Conservation (phyloP, 2,797 vertebrate genomes). For the Darevskia nairensis region DNA sequence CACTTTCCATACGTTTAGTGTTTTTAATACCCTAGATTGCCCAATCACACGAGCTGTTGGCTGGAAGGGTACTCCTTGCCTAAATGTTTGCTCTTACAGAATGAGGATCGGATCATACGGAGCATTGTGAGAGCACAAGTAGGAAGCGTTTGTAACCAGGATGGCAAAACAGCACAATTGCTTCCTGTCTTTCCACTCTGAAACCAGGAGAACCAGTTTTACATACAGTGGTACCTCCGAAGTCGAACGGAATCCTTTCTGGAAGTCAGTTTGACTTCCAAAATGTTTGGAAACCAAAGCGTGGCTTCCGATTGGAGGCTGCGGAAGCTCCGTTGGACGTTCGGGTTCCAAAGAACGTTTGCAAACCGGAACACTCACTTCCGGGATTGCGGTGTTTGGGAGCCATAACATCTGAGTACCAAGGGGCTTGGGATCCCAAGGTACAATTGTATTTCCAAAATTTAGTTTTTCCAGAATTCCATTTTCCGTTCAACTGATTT, state of each 20-base stretch:
- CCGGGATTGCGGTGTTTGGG: no score
- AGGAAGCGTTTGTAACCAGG: background rate
- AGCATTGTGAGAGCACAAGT: background rate
- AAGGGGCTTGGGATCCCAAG: no score
- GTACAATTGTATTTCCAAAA: background rate
- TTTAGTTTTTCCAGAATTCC: background rate
- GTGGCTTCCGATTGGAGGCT: no score
- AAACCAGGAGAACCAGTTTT: background rate
- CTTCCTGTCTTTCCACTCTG: background rate
- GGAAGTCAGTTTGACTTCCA: no score
- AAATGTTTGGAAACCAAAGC: no score
- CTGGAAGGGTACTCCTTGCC: background rate
- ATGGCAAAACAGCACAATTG: background rate
- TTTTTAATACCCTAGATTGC: background rate
- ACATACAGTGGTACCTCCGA: no score
- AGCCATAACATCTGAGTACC: no score
- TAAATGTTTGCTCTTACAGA: background rate
- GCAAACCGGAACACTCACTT: no score
- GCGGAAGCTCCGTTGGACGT: no score
- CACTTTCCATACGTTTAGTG: no score
- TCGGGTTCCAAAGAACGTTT: no score
- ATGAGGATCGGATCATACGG: background rate
- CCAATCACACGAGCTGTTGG: background rate
- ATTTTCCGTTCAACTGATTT: background rate
- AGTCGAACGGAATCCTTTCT: no score